phyloP scores from a whole-genome alignment of 2,888 invertebrate species.

The Boloria selene region DNA sequence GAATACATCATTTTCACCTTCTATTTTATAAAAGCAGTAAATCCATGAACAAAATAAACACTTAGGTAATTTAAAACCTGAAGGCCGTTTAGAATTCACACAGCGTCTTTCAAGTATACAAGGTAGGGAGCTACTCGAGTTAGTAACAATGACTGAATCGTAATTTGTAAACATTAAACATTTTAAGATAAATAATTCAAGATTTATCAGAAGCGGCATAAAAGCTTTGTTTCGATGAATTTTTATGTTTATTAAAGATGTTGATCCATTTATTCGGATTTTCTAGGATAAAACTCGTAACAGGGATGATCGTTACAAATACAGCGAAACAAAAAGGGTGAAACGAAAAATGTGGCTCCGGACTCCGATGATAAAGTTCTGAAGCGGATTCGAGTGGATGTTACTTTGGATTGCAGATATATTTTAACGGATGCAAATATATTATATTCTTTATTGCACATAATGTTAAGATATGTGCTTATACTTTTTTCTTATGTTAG shows the following conservation, averaged over 20 bases:
- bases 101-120: constrained; percentile 10
- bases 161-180: constrained; percentile 26
- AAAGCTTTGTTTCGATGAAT: constrained; percentile 39
- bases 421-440: constrained; percentile 11
- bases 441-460: no score
- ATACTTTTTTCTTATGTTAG: background rate
- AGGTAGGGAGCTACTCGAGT: constrained; percentile 5
- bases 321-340: constrained; percentile 42
- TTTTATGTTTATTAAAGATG: constrained; percentile 48
- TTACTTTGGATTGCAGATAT: constrained; percentile 24
- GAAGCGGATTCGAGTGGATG: constrained; percentile 27
- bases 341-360: constrained; percentile 40
- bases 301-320: constrained; percentile 45
- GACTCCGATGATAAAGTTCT: constrained; percentile 38
- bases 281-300: constrained; percentile 43
- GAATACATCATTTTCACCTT: no score
- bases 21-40: background rate
- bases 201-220: constrained; percentile 25
- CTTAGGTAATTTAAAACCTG: constrained; percentile 9
- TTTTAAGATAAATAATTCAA: constrained; percentile 33
- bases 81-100: constrained; percentile 1
- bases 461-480: constrained; percentile 1
- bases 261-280: constrained; percentile 46
- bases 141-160: constrained; percentile 14
- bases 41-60: constrained; percentile 11